Base-by-base conservation (phyloP, 2,113 vertebrate genomes). In the Saguinus imperator region DNA sequence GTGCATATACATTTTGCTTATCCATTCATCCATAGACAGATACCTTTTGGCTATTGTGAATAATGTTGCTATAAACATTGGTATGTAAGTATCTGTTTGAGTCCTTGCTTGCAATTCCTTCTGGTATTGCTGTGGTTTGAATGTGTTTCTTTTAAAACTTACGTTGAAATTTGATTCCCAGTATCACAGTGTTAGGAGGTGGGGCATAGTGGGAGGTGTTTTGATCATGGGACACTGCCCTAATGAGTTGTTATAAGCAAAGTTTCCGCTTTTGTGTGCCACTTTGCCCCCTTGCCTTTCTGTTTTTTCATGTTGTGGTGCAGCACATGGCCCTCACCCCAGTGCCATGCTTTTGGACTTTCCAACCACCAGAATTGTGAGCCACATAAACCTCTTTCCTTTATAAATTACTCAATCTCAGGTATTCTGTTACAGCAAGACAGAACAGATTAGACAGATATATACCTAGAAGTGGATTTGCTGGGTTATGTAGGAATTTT, bases 1-100 rank as follows among this genome's bases (percentile, higher is more conserved):
- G 3, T 88, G 4, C 89, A 17, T 55, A 23, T 95, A 84, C 37
- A 66, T 80, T 91, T 91, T 94, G 70, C 95, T 90, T 83, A 40
- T 79, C 29, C 13, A 43, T 91, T 94, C 61, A 72, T 79, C 52
- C 45, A 50, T 86, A n/a, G 17, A 6, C 32, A 29, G 45, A 45
- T 10, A 12, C 52, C 52, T 91, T 87, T 75, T 94, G 27, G 75
- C 75, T 94, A 3, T 87, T 91, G n/a, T 73, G 64, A 72, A 61
- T 86, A 91, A 77, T 85, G 18, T 48, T 82, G 57, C 21, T 88
- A 8, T 87, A 91, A 95, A 83, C 18, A 64, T 68, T 93, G 27
- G 8, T 32, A 1, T 94, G 21, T 14, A 84, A 50, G 9, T 73
- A 80, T 81, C 32, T 89, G 20, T 81, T 70, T 80, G 55, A 95